Percentiles rank a stretch among this genome's conserved stretches.
phyloP scores from a whole-genome alignment of 2,113 vertebrate genomes.

The Percopsis transmontana region DNA sequence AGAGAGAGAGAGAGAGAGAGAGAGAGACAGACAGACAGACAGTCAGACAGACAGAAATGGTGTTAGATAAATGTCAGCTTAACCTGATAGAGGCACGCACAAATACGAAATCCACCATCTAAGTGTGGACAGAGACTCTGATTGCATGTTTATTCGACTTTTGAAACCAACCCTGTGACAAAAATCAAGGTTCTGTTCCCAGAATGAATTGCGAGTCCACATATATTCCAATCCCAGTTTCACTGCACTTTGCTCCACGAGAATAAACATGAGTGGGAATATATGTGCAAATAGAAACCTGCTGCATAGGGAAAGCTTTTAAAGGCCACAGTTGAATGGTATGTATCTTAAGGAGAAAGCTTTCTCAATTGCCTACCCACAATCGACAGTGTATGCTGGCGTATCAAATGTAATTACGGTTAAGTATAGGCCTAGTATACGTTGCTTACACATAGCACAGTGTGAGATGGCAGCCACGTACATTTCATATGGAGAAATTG shows the following conservation, averaged over 20 bases:
- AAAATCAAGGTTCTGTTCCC: constrained; percentile 23
- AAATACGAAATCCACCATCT: not conserved
- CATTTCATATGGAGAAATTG: too few relatives aligned
- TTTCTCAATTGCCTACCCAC: constrained; percentile 16
- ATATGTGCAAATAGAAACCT: constrained; percentile 10
- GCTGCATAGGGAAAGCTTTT: constrained; percentile 12
- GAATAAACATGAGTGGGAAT: constrained; percentile 13
- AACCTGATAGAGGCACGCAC: not conserved
- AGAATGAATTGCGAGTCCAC: constrained; percentile 13
- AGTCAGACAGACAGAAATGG: not conserved
- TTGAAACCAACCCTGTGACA: constrained; percentile 11
- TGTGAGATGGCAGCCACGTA: too few relatives aligned
- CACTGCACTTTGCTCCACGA: constrained; percentile 13
- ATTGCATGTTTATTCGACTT: constrained; percentile 18
- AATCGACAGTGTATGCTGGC: constrained; percentile 1
- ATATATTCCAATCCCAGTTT: constrained; percentile 24
- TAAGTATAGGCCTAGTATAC: too few relatives aligned
- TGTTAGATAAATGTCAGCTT: not conserved
- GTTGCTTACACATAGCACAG: too few relatives aligned
- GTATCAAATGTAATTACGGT: not conserved
- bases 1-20: not conserved
- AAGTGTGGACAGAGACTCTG: not conserved
- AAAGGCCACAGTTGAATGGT: constrained; percentile 20
- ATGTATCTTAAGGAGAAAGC: constrained; percentile 31
- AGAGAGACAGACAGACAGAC: not conserved